A percentile compares a stretch with the other conserved stretches of the same genome.
phyloP scores from a whole-genome alignment of 2,797 vertebrate species.

The Tarsius wallacei region DNA sequence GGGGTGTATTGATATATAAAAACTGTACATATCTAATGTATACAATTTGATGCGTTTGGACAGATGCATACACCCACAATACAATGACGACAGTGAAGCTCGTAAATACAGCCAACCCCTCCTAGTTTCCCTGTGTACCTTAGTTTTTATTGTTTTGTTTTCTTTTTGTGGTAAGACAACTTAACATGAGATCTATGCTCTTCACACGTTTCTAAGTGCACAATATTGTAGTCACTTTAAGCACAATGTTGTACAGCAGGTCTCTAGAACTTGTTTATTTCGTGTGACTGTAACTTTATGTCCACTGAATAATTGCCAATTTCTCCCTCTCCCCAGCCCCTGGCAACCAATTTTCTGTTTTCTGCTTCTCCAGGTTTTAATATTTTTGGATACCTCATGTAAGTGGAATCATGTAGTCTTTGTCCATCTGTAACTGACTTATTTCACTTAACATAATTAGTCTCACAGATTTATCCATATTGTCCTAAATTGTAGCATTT shows the following conservation, averaged over 20 bases:
- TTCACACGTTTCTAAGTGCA: neutral
- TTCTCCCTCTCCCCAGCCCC: rapidly evolving
- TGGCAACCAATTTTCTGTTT: neutral
- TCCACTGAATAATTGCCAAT: neutral
- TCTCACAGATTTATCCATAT: neutral
- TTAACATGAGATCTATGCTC: neutral
- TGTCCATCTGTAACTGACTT: neutral
- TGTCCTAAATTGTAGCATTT: neutral
- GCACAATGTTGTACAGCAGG: neutral
- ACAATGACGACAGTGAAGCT: neutral
- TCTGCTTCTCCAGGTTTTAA: neutral
- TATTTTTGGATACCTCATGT: too few relatives aligned
- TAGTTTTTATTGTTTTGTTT: neutral
- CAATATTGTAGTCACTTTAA: too few relatives aligned
- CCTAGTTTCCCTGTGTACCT: too few relatives aligned
- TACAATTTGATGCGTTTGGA: neutral
- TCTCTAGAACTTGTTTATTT: neutral
- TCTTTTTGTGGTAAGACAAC: neutral
- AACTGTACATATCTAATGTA: neutral
- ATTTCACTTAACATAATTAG: neutral
- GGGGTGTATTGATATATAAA: neutral
- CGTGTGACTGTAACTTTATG: neutral
- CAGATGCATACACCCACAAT: neutral
- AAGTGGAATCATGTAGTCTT: too few relatives aligned
- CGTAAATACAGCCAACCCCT: neutral